Evolutionary conservation across 2,797 vertebrate genomes (phyloP), one percentile per base, ranked within the genome.

Genomic region (Peromyscus eremicus): DNA sequence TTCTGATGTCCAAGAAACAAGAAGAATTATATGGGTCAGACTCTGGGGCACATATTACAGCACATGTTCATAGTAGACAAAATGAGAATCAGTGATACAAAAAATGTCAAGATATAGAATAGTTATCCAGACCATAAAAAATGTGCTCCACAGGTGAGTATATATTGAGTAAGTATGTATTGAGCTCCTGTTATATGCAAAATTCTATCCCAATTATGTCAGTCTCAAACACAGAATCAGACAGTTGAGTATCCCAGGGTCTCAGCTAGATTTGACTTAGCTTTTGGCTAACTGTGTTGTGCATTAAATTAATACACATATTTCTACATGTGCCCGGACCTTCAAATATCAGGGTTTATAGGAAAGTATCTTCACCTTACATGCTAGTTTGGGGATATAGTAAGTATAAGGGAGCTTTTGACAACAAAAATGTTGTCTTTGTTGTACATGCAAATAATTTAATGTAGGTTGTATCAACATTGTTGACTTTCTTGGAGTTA

Each of bases 381-480:
- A 89, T 10, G 86, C 4, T 27, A 92, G 37, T 8, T 87, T 80
- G 16, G 91, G 21, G 85, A 90, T 19, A 17, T 73, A 6, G 37
- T 89, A 90, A 92, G 14, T 37, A 64, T 37, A 96, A 81, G 21
- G 43, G 60, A 92, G 29, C 81, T 93, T 93, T 92, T 93, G n/a
- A 82, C 10, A 76, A 13, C 4, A 6, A 91, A 90, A 16, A 62
- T 60, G 21, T 32, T 92, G 79, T 92, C 25, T 23, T 95, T 75
- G 79, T 37, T 92, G 49, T 7, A 52, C 1, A 64, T 70, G 75
- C 5, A 84, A 82, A 94, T 88, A 77, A 68, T 87, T 71, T 89
- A 93, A 92, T 85, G 9, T 52, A 43, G 27, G 60, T 66, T 80
- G 32, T 71, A 71, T 83, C 62, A 94, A 73, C 14, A 55, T 64